Evolutionary conservation across 2,888 invertebrate species (phyloP).

Genomic region (Stratiomys singularior): DNA sequence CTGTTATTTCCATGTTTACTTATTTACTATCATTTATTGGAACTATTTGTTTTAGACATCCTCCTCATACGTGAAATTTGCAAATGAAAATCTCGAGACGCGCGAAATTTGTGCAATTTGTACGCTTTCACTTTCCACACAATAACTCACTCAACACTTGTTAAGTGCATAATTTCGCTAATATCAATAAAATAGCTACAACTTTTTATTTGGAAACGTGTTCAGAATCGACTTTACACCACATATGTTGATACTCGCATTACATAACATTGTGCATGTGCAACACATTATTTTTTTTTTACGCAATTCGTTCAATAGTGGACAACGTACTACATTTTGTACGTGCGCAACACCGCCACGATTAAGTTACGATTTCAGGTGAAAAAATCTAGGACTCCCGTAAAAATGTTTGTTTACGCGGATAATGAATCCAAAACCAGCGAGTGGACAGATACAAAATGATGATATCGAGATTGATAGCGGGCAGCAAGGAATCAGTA

Average conservation of each 20-base stretch:
- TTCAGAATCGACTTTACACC: background rate
- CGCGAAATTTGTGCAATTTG: background rate
- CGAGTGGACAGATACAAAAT: background rate
- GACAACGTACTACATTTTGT: background rate
- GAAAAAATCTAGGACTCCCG: background rate
- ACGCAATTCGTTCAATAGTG: background rate
- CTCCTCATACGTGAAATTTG: too few species aligned
- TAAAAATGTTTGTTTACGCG: background rate
- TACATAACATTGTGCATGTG: background rate
- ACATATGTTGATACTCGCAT: background rate
- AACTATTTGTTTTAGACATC: too few species aligned
- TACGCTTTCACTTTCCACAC: background rate
- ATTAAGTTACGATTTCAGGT: background rate
- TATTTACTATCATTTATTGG: too few species aligned
- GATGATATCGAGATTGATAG: background rate
- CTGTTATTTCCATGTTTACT: too few species aligned
- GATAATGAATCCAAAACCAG: background rate
- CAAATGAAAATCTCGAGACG: too few species aligned
- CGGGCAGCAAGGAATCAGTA: background rate
- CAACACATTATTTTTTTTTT: background rate
- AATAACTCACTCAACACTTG: background rate
- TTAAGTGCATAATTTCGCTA: background rate
- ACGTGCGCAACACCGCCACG: background rate
- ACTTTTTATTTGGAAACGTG: constrained; percentile 1
- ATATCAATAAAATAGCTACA: background rate